These are phyloP conservation scores for Panzeria rudis DNA, from an alignment of 2,888 invertebrate genomes.

Conservation along the genomic window DNA sequence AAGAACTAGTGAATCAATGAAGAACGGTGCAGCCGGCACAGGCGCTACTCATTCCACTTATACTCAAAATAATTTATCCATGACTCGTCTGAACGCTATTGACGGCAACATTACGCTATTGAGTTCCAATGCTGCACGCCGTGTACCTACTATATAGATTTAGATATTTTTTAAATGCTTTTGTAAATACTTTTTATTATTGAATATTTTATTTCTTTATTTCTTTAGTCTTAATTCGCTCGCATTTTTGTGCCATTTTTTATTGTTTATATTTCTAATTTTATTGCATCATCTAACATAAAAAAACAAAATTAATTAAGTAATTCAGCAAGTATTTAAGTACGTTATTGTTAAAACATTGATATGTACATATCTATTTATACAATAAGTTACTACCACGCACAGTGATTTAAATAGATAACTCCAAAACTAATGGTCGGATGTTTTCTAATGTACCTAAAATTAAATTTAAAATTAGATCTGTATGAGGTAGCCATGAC, in stretches of 20 bases:
- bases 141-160: constrained; percentile 54
- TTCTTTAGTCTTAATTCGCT: constrained; percentile 13
- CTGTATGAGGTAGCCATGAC: too few relatives aligned
- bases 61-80: constrained; percentile 74
- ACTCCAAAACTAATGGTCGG: too few relatives aligned
- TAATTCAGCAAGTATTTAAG: neutral
- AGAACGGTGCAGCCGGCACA: constrained; percentile 73
- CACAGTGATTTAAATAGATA: too few relatives aligned
- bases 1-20: constrained; percentile 61
- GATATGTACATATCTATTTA: neutral
- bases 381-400: neutral
- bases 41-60: constrained; percentile 76
- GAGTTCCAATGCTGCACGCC: constrained; percentile 56
- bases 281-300: neutral
- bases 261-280: neutral
- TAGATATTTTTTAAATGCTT: constrained; percentile 24
- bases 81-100: constrained; percentile 75
- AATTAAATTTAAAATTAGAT: too few relatives aligned
- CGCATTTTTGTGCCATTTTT: constrained; percentile 25
- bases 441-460: too few relatives aligned
- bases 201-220: neutral
- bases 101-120: constrained; percentile 75
- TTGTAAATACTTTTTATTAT: constrained; percentile 55
- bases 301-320: too few relatives aligned
- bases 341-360: neutral